phyloP scores from a whole-genome alignment of 2,888 invertebrate species.

The Acrocyrtus sp. region DNA sequence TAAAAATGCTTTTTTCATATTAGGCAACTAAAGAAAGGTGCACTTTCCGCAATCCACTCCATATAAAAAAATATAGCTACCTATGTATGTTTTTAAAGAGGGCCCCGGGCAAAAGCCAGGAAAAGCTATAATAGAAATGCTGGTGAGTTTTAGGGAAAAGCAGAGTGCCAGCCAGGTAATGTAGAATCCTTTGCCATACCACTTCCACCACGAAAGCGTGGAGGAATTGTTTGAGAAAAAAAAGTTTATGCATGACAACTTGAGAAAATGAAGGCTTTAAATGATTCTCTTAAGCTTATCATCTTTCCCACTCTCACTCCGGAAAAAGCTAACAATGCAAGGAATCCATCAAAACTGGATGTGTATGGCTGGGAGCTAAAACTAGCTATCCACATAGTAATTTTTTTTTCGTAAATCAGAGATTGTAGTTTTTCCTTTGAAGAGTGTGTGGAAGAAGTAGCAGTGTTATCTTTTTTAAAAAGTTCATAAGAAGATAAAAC shows the following conservation, averaged over 20 bases:
- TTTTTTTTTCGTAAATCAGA: background rate
- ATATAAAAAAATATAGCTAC: no score
- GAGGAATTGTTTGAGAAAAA: slow-evolving; percentile 10
- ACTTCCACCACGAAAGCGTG: no score
- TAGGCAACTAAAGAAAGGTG: no score
- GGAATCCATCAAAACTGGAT: slow-evolving; percentile 13
- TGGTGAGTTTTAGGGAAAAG: no score
- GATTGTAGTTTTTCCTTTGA: background rate
- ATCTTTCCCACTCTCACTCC: no score
- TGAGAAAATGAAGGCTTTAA: slow-evolving; percentile 25
- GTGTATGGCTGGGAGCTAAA: background rate
- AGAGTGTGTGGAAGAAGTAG: background rate
- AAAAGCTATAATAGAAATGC: no score
- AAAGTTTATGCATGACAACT: slow-evolving; percentile 31
- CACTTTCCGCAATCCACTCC: background rate
- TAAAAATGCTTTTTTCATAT: background rate
- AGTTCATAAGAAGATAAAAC: background rate
- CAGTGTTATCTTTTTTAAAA: background rate
- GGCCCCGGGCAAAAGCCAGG: no score
- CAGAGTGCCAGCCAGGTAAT: no score
- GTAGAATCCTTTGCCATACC: no score
- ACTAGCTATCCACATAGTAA: background rate
- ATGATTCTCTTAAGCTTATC: slow-evolving; percentile 8
- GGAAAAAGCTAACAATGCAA: background rate
- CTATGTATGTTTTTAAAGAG: no score